A percentile compares a stretch with the other conserved stretches of the same genome.
Conservation (phyloP, 1,140 invertebrate genomes). For the Papilio helenus region DNA sequence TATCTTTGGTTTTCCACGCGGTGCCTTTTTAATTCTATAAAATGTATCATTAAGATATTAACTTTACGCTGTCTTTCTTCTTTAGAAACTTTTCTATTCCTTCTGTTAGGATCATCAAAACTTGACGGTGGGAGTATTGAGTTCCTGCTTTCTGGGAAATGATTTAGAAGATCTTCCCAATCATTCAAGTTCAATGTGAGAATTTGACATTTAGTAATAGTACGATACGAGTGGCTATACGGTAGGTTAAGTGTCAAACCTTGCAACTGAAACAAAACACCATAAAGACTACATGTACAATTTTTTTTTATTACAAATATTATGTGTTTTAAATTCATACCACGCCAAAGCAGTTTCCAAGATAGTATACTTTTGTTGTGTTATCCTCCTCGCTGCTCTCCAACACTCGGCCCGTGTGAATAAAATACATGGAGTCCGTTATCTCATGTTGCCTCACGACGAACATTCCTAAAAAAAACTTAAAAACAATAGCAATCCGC, state of each 20-base stretch:
- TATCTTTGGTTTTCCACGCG: no score
- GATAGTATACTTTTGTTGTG: constrained; percentile 47
- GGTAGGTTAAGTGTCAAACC: constrained; percentile 55
- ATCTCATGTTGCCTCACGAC: constrained; percentile 76
- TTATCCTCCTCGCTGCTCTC: constrained; percentile 46
- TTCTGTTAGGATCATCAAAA: constrained; percentile 38
- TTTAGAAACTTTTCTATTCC: constrained; percentile 36
- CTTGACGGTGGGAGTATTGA: constrained; percentile 52
- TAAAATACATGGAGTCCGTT: constrained; percentile 75
- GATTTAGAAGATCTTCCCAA: constrained; percentile 59
- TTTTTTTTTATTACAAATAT: not conserved
- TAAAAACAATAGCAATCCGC: not conserved
- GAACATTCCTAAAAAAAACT: constrained; percentile 56
- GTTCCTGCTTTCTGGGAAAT: constrained; percentile 61
- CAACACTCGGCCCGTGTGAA: constrained; percentile 68
- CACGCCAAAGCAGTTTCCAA: constrained; percentile 61
- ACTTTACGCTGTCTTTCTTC: constrained; percentile 20
- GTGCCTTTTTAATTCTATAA: no score
- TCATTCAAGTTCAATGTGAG: constrained; percentile 57
- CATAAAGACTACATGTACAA: not conserved
- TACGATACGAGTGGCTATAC: constrained; percentile 56
- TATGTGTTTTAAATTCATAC: constrained; percentile 46
- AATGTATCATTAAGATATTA: no score
- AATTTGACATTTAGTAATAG: constrained; percentile 57
- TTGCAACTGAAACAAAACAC: constrained; percentile 54